A percentile compares a stretch with the other conserved stretches of the same genome.
These are phyloP conservation scores for Emydocephalus ijimae DNA, from an alignment of 2,113 vertebrate genomes.

Conservation along the genomic window DNA sequence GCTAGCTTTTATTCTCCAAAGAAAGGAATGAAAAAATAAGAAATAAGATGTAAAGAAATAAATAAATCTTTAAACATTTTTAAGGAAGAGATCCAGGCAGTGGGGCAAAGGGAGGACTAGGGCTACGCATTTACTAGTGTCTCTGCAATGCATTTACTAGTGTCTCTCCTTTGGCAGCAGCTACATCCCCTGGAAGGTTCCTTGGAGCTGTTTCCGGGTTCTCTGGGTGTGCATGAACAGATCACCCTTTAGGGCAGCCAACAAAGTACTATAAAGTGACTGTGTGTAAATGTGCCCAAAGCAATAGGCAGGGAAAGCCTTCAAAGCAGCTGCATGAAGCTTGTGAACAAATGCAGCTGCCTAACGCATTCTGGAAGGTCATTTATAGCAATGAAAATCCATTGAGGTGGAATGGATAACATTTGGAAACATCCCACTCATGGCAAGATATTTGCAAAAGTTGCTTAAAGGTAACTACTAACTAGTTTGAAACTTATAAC, in stretches of 20 bases:
- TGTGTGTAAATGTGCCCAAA: not conserved
- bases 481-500: not conserved
- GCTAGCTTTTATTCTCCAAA: not conserved
- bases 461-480: not conserved
- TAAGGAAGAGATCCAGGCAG: not conserved
- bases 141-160: not conserved
- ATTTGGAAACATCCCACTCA: not conserved
- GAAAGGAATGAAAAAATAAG: not conserved
- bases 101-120: not conserved
- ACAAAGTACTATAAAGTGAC: not conserved
- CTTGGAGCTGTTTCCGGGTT: not conserved
- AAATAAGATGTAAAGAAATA: not conserved
- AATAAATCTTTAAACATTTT: not conserved
- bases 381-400: not conserved
- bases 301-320: not conserved
- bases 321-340: not conserved
- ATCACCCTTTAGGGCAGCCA: not conserved
- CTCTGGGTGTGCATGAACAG: not conserved
- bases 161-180: not conserved
- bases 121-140: not conserved
- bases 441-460: not conserved
- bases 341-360: not conserved
- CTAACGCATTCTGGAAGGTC: not conserved
- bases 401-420: not conserved
- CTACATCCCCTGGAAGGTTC: not conserved